Conservation (phyloP, 2,113 vertebrate genomes). For the Callipepla californica region DNA sequence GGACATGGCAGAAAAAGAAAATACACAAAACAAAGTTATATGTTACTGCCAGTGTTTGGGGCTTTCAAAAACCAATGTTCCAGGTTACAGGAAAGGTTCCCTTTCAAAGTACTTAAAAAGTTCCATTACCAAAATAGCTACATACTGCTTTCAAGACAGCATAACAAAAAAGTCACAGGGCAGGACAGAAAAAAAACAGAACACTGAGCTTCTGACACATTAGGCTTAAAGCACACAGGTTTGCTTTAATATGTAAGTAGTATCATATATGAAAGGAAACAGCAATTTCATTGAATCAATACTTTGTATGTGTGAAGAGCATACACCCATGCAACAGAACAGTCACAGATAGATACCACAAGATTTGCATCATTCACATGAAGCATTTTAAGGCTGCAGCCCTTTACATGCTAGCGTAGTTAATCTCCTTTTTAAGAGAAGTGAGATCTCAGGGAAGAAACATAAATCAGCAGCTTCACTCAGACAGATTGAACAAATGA, state of each 20-base stretch:
- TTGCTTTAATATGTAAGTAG: neutral
- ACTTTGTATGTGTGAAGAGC: neutral
- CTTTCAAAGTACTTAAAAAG: neutral
- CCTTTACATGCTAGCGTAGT: neutral
- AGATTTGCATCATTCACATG: neutral
- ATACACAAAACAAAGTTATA: neutral
- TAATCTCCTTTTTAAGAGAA: neutral
- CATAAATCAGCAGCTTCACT: neutral
- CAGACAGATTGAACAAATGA: neutral
- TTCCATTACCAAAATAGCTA: slow-evolving; percentile 14
- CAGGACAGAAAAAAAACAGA: neutral
- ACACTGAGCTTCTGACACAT: neutral
- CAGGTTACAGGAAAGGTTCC: neutral
- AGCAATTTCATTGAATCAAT: neutral
- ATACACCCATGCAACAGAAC: neutral
- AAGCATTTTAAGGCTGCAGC: neutral
- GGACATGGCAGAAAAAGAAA: neutral
- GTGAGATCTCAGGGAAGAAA: neutral
- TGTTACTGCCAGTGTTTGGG: neutral
- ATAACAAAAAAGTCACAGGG: neutral
- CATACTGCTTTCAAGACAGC: neutral
- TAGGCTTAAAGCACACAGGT: neutral
- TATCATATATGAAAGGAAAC: neutral
- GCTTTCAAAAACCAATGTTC: neutral
- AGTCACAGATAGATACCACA: neutral